Evolutionary conservation across 2,797 vertebrate species (phyloP).

Genomic region (Schizopygopsis pylzovi): DNA sequence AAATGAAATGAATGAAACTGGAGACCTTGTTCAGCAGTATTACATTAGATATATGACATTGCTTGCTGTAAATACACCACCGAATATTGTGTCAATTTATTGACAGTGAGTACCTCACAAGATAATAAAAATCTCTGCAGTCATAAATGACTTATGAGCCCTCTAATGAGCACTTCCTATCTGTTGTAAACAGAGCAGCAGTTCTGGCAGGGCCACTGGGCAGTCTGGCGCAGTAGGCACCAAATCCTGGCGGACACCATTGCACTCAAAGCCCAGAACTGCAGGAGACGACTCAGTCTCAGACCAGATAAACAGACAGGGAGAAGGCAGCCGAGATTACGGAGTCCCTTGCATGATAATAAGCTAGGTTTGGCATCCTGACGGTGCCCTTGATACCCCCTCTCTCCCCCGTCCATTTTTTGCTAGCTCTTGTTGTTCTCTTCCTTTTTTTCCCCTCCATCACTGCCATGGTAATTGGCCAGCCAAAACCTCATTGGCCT

Average conservation of each 20-base stretch:
- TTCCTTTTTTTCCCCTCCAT: constrained; percentile 38
- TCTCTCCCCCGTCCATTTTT: constrained; percentile 37
- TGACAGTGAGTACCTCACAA: constrained; percentile 47
- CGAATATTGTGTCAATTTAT: constrained; percentile 44
- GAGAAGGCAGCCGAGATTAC: constrained; percentile 57
- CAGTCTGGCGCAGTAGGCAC: constrained; percentile 57
- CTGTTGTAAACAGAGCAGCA: constrained; percentile 63
- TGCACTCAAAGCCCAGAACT: constrained; percentile 60
- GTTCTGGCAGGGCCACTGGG: constrained; percentile 60
- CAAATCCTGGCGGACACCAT: constrained; percentile 60
- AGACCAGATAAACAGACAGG: constrained; percentile 61
- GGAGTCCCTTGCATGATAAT: constrained; percentile 59
- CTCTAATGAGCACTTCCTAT: constrained; percentile 63
- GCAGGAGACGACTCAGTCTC: constrained; percentile 59
- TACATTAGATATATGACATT: background rate
- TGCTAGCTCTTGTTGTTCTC: constrained; percentile 52
- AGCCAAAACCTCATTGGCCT: constrained; percentile 57
- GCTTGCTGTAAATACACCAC: constrained; percentile 19
- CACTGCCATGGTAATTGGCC: constrained; percentile 55
- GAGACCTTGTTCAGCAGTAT: background rate
- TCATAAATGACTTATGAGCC: constrained; percentile 56
- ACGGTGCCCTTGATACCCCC: constrained; percentile 24
- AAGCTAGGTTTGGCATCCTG: constrained; percentile 56
- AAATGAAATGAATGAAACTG: constrained; percentile 1
- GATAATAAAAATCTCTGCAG: constrained; percentile 49